Conservation (phyloP, 2,888 invertebrate genomes). For the Mesodorylaimus sp. region DNA sequence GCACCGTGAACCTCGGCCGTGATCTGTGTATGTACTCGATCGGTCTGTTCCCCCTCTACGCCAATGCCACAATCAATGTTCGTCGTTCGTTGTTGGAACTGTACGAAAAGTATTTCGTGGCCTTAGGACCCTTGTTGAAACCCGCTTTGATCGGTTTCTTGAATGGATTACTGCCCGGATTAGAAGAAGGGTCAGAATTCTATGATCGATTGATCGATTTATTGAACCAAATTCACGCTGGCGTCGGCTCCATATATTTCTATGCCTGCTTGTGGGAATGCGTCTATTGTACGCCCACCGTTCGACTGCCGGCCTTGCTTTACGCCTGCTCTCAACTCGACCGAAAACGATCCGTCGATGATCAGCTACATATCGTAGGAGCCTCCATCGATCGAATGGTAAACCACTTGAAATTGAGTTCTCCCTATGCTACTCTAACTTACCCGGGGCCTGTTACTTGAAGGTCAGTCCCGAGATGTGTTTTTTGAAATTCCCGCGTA, state of each 20-base stretch:
- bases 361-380: conserved; percentile 62
- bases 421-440: neutral
- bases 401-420: conserved; percentile 18
- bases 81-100: conserved; percentile 58
- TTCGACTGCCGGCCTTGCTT: conserved; percentile 59
- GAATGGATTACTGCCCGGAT: conserved; percentile 64
- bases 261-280: conserved; percentile 75
- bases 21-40: conserved; percentile 29
- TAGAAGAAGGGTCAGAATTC: conserved; percentile 30
- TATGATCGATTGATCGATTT: conserved; percentile 38
- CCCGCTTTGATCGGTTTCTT: conserved; percentile 69
- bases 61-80: conserved; percentile 72
- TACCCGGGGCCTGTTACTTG: neutral
- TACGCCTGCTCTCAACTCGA: conserved; percentile 62
- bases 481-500: too few species aligned
- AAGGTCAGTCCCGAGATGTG: neutral
- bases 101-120: conserved; percentile 69
- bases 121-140: conserved; percentile 51
- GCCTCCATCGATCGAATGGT: conserved; percentile 65
- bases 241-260: conserved; percentile 57
- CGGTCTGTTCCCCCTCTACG: conserved; percentile 69
- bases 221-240: conserved; percentile 51
- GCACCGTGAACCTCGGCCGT: conserved; percentile 32
- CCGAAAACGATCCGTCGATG: conserved; percentile 54
- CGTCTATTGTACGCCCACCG: conserved; percentile 55